Base-by-base conservation (phyloP, 92 coral and sea anemone species). In the Umimayanthus chanpuru region DNA sequence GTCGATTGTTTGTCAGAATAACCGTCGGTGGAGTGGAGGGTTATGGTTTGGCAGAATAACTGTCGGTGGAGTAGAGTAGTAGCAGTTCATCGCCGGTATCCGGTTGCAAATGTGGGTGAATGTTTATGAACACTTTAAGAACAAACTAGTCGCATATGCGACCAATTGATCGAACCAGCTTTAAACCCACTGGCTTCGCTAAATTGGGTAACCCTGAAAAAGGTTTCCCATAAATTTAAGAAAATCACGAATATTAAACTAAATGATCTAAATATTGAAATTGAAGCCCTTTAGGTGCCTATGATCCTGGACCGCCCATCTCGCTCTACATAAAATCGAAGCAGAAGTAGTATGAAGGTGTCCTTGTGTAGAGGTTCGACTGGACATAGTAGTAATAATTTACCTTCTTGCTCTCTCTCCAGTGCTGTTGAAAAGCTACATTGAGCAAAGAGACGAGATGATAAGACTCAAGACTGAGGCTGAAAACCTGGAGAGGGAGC, bases 361-460 rank as follows among this genome's bases (percentile, higher is more conserved):
- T 10, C 6, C 16, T 20, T 20, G 12, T 16, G 55, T 38, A 39
- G 47, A 28, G 4, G 55, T 55, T 43, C 12, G 64, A 50, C 15
- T 50, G 56, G 2, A 3, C 1, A 28, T 29, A 25, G 25, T 14
- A 55, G 4, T 53, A 79, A 28, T 56, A 20, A 73, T 53, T 16
- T 47, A 2, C n/a, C 38, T 39, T 65, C 23, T 71, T 76, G 26
- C 75, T 66, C 16, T 79, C 16, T 79, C 81, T 89, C 26, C 73
- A 97, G 99, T 94, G 79, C 88, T 97, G 43, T 88, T 97, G 43
- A 87, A 85, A 7, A 91, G 93, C 81, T 97, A 94, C 89, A 87
- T 92, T 2, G 73, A 61, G 10, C 99, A 97, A 78, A 83, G 96
- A 47, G 86, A 91, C 77, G 97, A 97, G 88, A 93, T 94, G 92